Evolutionary conservation across 92 coral and sea anemone species (phyloP), one percentile per base, ranked within the genome.

Genomic region (Montipora capitata): DNA sequence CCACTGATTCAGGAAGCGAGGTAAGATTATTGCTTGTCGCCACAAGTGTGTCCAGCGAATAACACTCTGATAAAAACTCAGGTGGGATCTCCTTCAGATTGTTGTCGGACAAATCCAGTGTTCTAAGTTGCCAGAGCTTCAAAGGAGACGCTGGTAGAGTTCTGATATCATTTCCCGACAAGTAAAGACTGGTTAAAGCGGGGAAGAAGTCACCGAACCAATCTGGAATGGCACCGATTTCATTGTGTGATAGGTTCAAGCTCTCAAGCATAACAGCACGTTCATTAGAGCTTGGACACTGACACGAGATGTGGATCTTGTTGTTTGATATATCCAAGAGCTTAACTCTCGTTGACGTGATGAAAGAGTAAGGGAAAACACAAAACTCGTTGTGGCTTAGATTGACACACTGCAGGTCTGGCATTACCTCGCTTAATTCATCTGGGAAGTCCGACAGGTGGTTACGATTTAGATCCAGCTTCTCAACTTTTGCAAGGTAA

Each of bases 391-490:
- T 98, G 91, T 86, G 93, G 39, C 90, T 94, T 58, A 98, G 79
- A 49, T 92, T 78, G 35, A 96, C 94, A 39, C 91, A 92, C 27
- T 85, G 80, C n/a, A 98, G 89, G 62, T 54, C 83, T 8, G 98
- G 98, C 99, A 98, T 98, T 68, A 91, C 92, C 61, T 91, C 90
- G 70, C 93, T 79, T 7, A 98, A 82, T 35, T 44, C 87, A 59
- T 77, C 12, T 4, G 99, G 98, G 40, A 98, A 78, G 41, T 74
- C 56, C 7, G 80, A 79, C 57, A 98, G 81, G 51, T 83, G 78
- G 83, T 98, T 98, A 48, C 89, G 90, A 75, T 98, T 96, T 3
- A 98, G 91, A 48, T 98, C 99, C 7, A 98, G 95, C 68, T 90
- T 98, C 78, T 94, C 96, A 40, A 98, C 88, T 8, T 91, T 90